Evolutionary conservation across 2,113 vertebrate genomes (phyloP).

Genomic region (Ifrita kowaldi): DNA sequence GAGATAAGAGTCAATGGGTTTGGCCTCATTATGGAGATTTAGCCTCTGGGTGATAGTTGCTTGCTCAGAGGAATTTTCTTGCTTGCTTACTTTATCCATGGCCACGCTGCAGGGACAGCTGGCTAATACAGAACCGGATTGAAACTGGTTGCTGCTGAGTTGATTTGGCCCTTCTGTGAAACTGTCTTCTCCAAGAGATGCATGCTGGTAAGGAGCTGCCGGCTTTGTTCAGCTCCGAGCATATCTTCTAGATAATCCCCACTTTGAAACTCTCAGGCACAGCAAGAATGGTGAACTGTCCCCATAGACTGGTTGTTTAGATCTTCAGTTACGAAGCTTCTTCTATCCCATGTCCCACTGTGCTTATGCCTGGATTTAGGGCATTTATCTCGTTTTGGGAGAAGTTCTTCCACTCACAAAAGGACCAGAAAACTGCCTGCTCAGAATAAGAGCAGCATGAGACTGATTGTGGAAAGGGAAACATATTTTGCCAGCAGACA

Average conservation of each 20-base stretch:
- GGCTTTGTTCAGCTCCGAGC: neutral
- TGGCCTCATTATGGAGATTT: neutral
- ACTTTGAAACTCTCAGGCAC: neutral
- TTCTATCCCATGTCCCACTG: neutral
- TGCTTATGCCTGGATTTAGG: neutral
- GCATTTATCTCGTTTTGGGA: neutral
- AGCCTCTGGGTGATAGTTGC: neutral
- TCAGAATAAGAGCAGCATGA: neutral
- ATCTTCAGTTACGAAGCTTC: neutral
- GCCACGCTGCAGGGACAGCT: neutral
- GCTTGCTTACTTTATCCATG: neutral
- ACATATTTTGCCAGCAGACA: neutral
- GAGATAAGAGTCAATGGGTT: neutral
- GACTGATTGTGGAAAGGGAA: neutral
- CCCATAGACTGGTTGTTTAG: neutral
- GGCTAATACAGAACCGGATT: neutral
- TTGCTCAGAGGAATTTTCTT: neutral
- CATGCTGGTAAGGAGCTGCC: neutral
- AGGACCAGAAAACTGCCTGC: neutral
- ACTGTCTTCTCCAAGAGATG: neutral
- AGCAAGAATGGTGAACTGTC: neutral
- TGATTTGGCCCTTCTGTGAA: neutral
- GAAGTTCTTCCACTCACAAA: neutral
- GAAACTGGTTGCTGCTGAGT: neutral
- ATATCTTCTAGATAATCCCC: neutral